Base-by-base conservation (phyloP, 2,888 invertebrate genomes). In the Villa cingulata region DNA sequence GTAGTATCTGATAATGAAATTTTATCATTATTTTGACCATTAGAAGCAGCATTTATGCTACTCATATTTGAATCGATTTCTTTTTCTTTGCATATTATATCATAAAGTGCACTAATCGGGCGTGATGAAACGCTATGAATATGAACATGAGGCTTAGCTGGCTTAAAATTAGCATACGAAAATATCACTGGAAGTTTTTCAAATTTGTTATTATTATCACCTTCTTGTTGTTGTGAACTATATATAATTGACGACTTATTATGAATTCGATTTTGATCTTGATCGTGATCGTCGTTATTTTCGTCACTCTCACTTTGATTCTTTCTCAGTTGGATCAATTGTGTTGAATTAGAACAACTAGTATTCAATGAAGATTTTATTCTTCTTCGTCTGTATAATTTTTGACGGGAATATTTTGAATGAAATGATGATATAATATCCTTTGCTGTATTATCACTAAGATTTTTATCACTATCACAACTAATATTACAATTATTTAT, bases 51-150 rank as follows among this genome's bases (percentile, higher is more conserved):
- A 39, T 49, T 48, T 41, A 48, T 37, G 43, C 51, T 51, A 51
- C 51, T 51, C 48, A 49, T 51, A 43, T 45, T 48, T 38, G 40
- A 12, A 32, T 32, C 12, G 49, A 63, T 58, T 49, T 66, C 66
- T 55, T 66, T 65, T 61, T 68, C 68, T 59, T 68, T 68, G 66
- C 67, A 68, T 67, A 68, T 68, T 68, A 68, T 68, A 50, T 68
- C 66, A 56, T 68, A 68, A 48, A 68, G 58, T 32, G 66, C 65
- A 58, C 66, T 68, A 16, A 66, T 66, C 9, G 67, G 68, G 50
- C 68, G 66, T 23, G 23, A n/a, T 53, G 66, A 65, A 50, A 67
- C 67, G 53, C 66, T 67, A 49, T 66, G 65, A 48, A 67, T 66
- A 50, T 66, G 61, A 50, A 67, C 65, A 36, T 62, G 63, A 9